Conservation (phyloP, 2,113 vertebrate species). For the Proterorhinus semilunaris region DNA sequence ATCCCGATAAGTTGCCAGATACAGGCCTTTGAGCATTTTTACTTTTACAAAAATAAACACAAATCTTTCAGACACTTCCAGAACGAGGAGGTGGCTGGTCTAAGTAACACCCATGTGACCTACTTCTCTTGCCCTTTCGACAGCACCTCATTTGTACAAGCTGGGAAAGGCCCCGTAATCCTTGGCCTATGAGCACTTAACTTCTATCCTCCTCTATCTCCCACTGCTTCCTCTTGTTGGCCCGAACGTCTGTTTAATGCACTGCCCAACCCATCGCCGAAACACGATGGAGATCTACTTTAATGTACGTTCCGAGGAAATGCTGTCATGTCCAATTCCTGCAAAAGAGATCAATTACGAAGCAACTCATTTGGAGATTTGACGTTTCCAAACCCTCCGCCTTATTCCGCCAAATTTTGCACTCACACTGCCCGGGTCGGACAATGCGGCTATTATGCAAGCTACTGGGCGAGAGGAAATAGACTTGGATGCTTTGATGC, state of each 20-base stretch:
- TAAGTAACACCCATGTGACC: constrained; percentile 59
- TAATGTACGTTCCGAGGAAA: constrained; percentile 41
- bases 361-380: constrained; percentile 56
- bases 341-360: constrained; percentile 42
- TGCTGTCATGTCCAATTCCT: constrained; percentile 60
- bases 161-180: constrained; percentile 47
- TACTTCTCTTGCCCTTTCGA: constrained; percentile 47
- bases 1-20: no score
- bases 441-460: constrained; percentile 73
- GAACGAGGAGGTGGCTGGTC: constrained; percentile 37
- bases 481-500: constrained; percentile 56
- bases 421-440: constrained; percentile 42
- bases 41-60: constrained; percentile 8
- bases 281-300: constrained; percentile 35
- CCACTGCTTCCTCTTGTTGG: constrained; percentile 46
- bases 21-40: neutral
- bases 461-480: constrained; percentile 55
- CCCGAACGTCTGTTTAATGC: constrained; percentile 49
- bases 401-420: constrained; percentile 46
- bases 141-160: constrained; percentile 54
- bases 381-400: constrained; percentile 57
- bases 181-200: constrained; percentile 42
- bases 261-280: constrained; percentile 23
- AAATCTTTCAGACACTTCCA: constrained; percentile 10
- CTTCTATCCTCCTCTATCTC: constrained; percentile 52